Base-by-base conservation (phyloP, 2,113 vertebrate genomes). In the Eclectus roratus region DNA sequence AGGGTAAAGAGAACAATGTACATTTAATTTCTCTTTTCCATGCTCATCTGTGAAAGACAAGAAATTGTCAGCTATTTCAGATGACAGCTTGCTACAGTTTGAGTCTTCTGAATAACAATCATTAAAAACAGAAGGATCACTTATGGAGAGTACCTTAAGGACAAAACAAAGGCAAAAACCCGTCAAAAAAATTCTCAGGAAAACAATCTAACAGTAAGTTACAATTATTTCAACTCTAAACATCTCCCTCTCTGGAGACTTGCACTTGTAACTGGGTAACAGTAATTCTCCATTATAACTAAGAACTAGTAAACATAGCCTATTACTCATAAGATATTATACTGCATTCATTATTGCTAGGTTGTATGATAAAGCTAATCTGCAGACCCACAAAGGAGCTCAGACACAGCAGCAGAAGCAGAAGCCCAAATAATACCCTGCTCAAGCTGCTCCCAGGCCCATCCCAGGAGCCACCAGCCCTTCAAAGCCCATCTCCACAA, bases 231-330 rank as follows among this genome's bases (percentile, higher is more conserved):
- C 88, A 77, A 11, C 17, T 53, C 12, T 39, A 66, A 49, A 91
- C 52, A 43, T 47, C 39, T 66, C 92, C 8, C 61, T 78, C 52
- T 71, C 81, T 58, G 17, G 50, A 85, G 88, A 47, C 31, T 27
- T 49, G 37, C 25, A 76, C 37, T 41, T 18, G n/a, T 33, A 81
- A 24, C 17, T 46, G 35, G 23, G 1, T 52, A 66, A 55, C 52
- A 76, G n/a, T 91, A 96, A 91, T 56, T 64, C 33, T 71, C 29
- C 44, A 58, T 79, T 95, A 77, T 13, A 89, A 84, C 72, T 86
- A 90, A 52, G 61, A 37, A 55, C 69, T 60, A 37, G 44, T 69
- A 89, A 96, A 93, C 61, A 80, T 13, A 94, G 41, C 28, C 66
- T 94, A 21, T 70, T 88, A 96, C 56, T 91, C 41, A 25, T 19